Percentiles rank a stretch among this genome's conserved stretches.
Evolutionary conservation across 2,797 vertebrate genomes (phyloP).

Genomic region (Stomatorhinus walkeri): DNA sequence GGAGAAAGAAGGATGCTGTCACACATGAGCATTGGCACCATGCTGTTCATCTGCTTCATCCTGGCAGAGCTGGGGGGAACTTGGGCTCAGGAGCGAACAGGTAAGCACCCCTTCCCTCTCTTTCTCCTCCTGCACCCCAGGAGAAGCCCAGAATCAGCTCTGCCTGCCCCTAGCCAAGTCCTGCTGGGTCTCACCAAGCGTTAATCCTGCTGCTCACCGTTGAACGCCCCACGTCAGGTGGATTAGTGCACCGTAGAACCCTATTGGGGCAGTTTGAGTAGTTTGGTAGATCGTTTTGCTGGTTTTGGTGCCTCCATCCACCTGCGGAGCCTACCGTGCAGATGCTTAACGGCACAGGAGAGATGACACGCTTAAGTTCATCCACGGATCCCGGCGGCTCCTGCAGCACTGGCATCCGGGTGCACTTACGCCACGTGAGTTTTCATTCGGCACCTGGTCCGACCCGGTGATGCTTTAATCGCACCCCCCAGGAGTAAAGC

Average conservation of each 20-base stretch:
- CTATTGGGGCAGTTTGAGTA: not conserved
- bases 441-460: not conserved
- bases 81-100: constrained; percentile 46
- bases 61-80: constrained; percentile 37
- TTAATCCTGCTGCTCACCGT: not conserved
- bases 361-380: not conserved
- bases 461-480: not conserved
- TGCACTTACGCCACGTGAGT: not conserved
- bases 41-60: constrained; percentile 47
- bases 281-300: not conserved
- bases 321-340: not conserved
- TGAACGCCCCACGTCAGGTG: not conserved
- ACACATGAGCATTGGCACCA: constrained; percentile 44
- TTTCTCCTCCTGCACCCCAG: not conserved
- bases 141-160: constrained; percentile 9
- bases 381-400: not conserved
- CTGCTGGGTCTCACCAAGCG: not conserved
- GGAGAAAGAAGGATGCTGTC: constrained; percentile 19
- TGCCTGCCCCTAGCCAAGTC: constrained; percentile 4
- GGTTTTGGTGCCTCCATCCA: not conserved
- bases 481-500: not conserved
- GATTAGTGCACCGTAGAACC: not conserved
- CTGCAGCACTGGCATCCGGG: not conserved
- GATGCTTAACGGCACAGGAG: not conserved
- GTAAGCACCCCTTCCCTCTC: constrained; percentile 41